Base-by-base conservation (phyloP, 2,797 vertebrate species). In the Salmo trutta region DNA sequence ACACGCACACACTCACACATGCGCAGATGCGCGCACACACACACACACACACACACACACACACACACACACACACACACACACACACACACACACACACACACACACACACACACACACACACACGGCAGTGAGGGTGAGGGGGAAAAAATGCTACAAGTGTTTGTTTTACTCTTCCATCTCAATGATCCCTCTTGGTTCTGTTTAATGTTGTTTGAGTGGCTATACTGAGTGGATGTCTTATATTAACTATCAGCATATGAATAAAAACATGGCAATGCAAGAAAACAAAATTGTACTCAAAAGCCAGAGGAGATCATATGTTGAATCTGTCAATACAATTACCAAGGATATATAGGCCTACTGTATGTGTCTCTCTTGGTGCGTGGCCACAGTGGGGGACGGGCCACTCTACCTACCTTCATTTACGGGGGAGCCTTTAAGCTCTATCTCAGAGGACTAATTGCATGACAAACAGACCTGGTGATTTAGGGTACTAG, bases 391-490 rank as follows among this genome's bases (percentile, higher is more conserved):
- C 7, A 36, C 36, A 36, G 7, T 36, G 36, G 36, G 85, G 77
- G 87, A 83, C 41, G 82, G 84, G 85, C 77, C 51, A 54, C 74
- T 88, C 87, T 83, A 91, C 65, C 84, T 83, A 74, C 70, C 83
- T 82, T 89, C 82, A 92, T 85, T 93, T 93, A 93, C 8, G 85
- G 91, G 80, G 68, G 83, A 73, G 76, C 80, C 86, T 92, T 33
- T 74, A 74, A 29, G 77, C 76, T 29, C 88, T 86, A 88, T 90
- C 29, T 47, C n/a, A 75, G 41, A 47, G 83, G 87, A 83, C 90
- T 94, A 92, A 94, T 92, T 92, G 88, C 84, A 80, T 89, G 86
- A 89, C 84, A 92, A 92, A 91, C 88, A 81, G 82, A 78, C 82
- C 83, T 24, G 71, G 83, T 81, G 89, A 88, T 86, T 92, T 86